These are phyloP conservation scores for Sarotherodon lohbergeri DNA, from an alignment of 2,113 vertebrate species.

Conservation along the genomic window DNA sequence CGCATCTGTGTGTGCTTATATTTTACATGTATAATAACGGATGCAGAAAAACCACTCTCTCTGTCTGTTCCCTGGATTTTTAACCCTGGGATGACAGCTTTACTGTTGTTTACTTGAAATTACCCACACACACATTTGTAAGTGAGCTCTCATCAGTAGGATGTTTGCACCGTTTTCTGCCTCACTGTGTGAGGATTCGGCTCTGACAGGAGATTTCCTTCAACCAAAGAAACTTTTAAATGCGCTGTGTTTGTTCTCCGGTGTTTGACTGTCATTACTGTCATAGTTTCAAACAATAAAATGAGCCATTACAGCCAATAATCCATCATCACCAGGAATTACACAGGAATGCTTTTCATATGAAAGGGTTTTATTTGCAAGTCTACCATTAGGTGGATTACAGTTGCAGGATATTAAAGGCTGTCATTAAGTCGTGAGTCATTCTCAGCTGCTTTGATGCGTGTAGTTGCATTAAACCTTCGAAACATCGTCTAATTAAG, in stretches of 20 bases:
- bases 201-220: not conserved
- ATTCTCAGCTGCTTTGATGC: not conserved
- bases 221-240: not conserved
- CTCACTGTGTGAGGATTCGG: not conserved
- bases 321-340: not conserved
- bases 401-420: not conserved
- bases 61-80: not conserved
- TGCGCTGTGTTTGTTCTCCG: not conserved
- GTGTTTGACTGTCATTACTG: not conserved
- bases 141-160: not conserved
- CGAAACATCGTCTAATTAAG: not conserved
- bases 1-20: not conserved
- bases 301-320: not conserved
- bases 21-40: not conserved
- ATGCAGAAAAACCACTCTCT: not conserved
- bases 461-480: not conserved
- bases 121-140: not conserved
- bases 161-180: not conserved
- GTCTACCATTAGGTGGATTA: not conserved
- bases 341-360: not conserved
- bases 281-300: not conserved
- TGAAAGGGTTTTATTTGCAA: not conserved
- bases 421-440: not conserved
- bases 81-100: not conserved
- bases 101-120: not conserved